Conservation (phyloP, 2,888 invertebrate species). For the Pristionchus entomophagus region DNA sequence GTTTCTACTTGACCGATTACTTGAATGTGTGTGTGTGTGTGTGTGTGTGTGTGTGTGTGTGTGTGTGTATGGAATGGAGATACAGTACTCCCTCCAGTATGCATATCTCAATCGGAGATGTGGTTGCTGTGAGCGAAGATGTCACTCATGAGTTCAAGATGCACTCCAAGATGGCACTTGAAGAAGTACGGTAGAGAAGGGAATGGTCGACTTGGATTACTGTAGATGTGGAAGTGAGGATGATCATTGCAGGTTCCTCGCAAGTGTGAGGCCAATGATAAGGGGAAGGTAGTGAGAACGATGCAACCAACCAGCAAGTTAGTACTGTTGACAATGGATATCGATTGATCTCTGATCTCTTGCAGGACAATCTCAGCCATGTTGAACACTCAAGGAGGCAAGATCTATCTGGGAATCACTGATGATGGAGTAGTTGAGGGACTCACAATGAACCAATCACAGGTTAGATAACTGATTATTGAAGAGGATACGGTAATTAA, state of each 20-base stretch:
- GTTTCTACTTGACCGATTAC: slow-evolving; percentile 22
- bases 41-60: too few species aligned
- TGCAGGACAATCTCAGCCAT: slow-evolving; percentile 63
- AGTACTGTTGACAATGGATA: too few species aligned
- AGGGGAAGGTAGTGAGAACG: slow-evolving; percentile 59
- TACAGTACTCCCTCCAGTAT: background rate
- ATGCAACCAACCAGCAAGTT: slow-evolving; percentile 65
- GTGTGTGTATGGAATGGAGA: too few species aligned
- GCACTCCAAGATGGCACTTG: slow-evolving; percentile 57
- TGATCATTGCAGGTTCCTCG: slow-evolving; percentile 49
- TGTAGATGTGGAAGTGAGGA: background rate
- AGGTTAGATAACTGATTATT: background rate
- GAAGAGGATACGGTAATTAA: background rate
- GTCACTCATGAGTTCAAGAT: slow-evolving; percentile 60
- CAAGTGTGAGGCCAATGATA: slow-evolving; percentile 55
- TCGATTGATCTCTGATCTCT: background rate
- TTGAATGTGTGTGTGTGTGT: too few species aligned
- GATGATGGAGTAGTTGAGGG: slow-evolving; percentile 57
- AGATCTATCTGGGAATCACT: slow-evolving; percentile 58
- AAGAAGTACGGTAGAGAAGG: slow-evolving; percentile 51
- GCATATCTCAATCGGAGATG: slow-evolving; percentile 31
- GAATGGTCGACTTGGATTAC: too few species aligned
- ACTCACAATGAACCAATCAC: slow-evolving; percentile 52
- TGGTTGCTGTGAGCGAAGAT: slow-evolving; percentile 55
- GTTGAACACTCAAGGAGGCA: slow-evolving; percentile 61